Base-by-base conservation (phyloP, 2,797 vertebrate species). In the Darevskia nairensis region DNA sequence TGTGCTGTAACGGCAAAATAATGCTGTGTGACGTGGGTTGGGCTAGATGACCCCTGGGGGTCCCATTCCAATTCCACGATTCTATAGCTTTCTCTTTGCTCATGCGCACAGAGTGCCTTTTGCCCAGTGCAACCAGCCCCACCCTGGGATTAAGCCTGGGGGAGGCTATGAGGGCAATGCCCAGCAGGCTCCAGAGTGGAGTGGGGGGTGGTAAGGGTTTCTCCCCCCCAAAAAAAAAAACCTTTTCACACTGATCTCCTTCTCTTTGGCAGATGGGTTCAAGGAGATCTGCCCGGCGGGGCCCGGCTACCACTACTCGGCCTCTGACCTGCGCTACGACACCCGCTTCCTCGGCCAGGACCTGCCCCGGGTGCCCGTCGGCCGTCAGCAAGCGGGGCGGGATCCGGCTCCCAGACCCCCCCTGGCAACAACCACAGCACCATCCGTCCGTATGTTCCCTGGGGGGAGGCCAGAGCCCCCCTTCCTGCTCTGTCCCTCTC, bases 261-360 rank as follows among this genome's bases (percentile, higher is more conserved):
- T 68, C 69, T 79, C 9, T 75, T 25, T 13, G 78, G 5, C 93
- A 99, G 98, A 95, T 85, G 97, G 96, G 32, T 99, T 99, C 95
- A 98, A 97, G 93, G 98, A 99, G 94, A 98, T 98, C 92, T 99
- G 98, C 88, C 98, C 98, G 0, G 98, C 98, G 0, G 98, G 98
- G 3, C 98, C 98, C 0, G 98, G 98, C 0, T 99, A 98, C 82
- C 98, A 98, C 86, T 99, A 98, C 93, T 98, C 98, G 0, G 96
- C 98, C 15, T 97, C 97, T 0, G 96, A 97, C 21, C 94, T 98
- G 72, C 97, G 97, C 80, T 97, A 98, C 91, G 97, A 95, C 93
- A 95, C 95, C 61, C 95, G 96, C 4, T 96, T 92, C 82, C 87
- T 96, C 76, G 93, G 90, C 74, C 94, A 92, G 46, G 95, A 96